These are phyloP conservation scores for Anadara kagoshimensis DNA, from an alignment of 1,140 invertebrate genomes.

Conservation along the genomic window DNA sequence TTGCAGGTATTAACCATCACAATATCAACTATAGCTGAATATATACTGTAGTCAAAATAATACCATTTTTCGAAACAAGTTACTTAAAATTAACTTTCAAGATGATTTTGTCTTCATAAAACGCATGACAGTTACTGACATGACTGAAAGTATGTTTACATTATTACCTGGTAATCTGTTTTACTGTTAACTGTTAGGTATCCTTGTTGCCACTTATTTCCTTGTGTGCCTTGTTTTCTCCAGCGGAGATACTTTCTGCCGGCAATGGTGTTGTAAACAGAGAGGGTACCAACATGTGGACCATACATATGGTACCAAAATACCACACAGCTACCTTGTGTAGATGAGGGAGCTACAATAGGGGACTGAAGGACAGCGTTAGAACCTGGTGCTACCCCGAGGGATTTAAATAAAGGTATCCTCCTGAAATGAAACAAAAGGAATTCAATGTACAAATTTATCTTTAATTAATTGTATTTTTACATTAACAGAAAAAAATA, in stretches of 20 bases:
- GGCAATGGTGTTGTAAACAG: slow-evolving; percentile 51
- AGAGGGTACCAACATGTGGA: slow-evolving; percentile 57
- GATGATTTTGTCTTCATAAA: too few species aligned
- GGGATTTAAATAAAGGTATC: slow-evolving; percentile 60
- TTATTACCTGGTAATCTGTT: slow-evolving; percentile 58
- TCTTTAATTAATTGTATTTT: slow-evolving; percentile 2
- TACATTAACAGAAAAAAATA: too few species aligned
- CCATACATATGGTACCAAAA: slow-evolving; percentile 90
- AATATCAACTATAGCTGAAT: too few species aligned
- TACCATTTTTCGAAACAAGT: too few species aligned
- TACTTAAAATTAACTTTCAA: too few species aligned
- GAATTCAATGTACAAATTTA: background rate
- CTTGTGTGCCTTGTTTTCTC: slow-evolving; percentile 63
- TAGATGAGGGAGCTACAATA: slow-evolving; percentile 39
- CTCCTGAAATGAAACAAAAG: slow-evolving; percentile 33
- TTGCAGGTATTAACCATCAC: too few species aligned
- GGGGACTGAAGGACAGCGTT: slow-evolving; percentile 55
- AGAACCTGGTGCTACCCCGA: slow-evolving; percentile 44
- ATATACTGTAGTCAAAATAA: too few species aligned
- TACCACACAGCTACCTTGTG: slow-evolving; percentile 51
- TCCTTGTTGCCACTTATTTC: slow-evolving; percentile 63
- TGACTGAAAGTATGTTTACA: too few species aligned
- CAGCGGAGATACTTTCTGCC: slow-evolving; percentile 45
- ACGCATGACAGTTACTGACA: too few species aligned
- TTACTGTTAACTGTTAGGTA: slow-evolving; percentile 53